Percentiles rank a stretch among this genome's conserved stretches.
These are phyloP conservation scores for Nomada lathburiana DNA, from an alignment of 2,888 invertebrate genomes.

Conservation along the genomic window DNA sequence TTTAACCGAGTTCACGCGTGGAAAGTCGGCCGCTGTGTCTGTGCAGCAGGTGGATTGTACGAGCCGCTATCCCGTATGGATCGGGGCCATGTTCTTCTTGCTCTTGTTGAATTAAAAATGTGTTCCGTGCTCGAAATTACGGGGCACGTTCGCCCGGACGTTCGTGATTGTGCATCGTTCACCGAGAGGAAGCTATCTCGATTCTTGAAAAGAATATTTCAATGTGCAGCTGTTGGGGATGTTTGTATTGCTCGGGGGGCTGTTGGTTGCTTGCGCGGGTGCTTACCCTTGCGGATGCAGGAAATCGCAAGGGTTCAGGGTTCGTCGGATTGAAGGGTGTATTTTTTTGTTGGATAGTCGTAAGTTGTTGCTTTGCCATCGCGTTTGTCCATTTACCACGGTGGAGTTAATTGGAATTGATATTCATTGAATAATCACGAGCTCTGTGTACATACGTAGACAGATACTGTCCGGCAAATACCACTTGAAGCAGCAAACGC, in stretches of 20 bases:
- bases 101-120: conserved; percentile 59
- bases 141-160: not conserved
- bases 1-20: conserved; percentile 33
- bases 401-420: too few species aligned
- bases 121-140: conserved; percentile 50
- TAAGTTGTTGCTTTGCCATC: too few species aligned
- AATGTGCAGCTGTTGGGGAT: not conserved
- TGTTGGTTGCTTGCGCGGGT: not conserved
- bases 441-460: too few species aligned
- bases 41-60: not conserved
- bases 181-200: not conserved
- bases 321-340: too few species aligned
- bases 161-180: not conserved
- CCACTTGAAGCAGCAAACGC: too few species aligned
- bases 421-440: too few species aligned
- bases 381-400: too few species aligned
- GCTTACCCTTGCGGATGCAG: not conserved
- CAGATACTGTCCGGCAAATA: too few species aligned
- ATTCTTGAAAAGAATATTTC: not conserved
- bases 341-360: too few species aligned
- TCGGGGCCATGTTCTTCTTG: conserved; percentile 17
- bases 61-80: conserved; percentile 24
- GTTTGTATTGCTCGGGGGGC: not conserved
- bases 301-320: not conserved
- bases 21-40: conserved; percentile 9